Percentiles rank a stretch among this genome's conserved stretches.
phyloP scores from a whole-genome alignment of 2,888 invertebrate species.

The Athalia rosae region DNA sequence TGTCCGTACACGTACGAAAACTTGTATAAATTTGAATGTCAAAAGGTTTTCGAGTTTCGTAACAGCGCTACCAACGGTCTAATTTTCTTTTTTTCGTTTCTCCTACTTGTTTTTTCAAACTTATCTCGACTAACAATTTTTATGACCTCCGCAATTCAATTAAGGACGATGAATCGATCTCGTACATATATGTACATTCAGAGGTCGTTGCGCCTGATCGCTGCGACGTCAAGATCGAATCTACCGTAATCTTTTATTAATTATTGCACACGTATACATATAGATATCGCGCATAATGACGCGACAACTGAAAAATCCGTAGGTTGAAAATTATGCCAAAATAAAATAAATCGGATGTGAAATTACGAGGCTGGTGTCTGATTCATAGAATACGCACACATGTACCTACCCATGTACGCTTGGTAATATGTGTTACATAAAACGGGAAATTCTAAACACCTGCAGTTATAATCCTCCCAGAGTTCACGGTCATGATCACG shows the following conservation, averaged over 20 bases:
- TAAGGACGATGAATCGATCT: conserved; percentile 14
- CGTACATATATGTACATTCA: background rate
- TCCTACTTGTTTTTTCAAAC: background rate
- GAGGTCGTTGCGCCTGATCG: conserved; percentile 21
- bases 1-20: no score
- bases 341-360: no score
- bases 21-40: no score
- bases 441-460: no score
- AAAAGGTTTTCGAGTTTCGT: no score
- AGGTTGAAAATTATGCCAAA: no score
- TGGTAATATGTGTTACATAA: no score
- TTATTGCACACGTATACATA: background rate
- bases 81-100: background rate
- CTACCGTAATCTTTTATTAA: background rate
- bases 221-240: background rate
- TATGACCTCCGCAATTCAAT: conserved; percentile 34
- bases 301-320: background rate
- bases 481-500: background rate
- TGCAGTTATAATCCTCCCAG: no score
- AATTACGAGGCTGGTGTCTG: no score
- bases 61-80: no score
- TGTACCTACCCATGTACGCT: no score
- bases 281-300: background rate
- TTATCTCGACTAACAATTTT: conserved; percentile 17
- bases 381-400: no score